Percentiles rank a stretch among this genome's conserved stretches.
Evolutionary conservation across 2,113 vertebrate species (phyloP).

Genomic region (Semicossyphus pulcher): DNA sequence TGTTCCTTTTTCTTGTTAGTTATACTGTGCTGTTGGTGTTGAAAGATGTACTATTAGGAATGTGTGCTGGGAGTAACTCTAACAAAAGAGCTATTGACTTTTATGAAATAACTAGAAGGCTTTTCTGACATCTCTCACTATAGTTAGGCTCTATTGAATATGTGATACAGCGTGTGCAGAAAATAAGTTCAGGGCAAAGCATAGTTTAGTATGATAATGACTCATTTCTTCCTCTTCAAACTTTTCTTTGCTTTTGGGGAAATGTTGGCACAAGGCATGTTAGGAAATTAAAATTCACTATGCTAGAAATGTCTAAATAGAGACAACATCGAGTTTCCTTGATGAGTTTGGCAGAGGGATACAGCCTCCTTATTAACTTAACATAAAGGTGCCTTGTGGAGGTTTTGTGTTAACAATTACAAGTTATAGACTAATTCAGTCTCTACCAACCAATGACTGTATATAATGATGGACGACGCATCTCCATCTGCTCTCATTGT

Average conservation of each 20-base stretch:
- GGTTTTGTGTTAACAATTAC: no score
- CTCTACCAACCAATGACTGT: no score
- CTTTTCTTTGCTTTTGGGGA: background rate
- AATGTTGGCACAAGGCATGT: background rate
- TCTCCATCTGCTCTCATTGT: no score
- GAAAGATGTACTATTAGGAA: slow-evolving; percentile 36
- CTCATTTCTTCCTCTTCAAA: slow-evolving; percentile 1
- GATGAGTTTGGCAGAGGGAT: background rate
- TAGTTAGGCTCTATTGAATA: background rate
- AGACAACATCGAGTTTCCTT: background rate
- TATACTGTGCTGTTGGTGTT: slow-evolving; percentile 21
- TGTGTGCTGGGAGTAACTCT: slow-evolving; percentile 36
- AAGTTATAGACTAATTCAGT: no score
- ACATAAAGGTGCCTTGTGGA: no score
- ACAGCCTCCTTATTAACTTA: no score
- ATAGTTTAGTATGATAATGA: slow-evolving; percentile 11
- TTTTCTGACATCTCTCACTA: slow-evolving; percentile 39
- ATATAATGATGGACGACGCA: no score
- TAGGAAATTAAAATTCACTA: background rate
- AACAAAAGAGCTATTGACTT: slow-evolving; percentile 53
- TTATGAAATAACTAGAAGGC: slow-evolving; percentile 20
- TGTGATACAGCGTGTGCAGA: slow-evolving; percentile 11
- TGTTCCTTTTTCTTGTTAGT: slow-evolving; percentile 31
- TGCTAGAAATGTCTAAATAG: background rate
- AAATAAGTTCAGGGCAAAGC: background rate